These are phyloP conservation scores for Allophyes oxyacanthae DNA, from an alignment of 2,888 invertebrate genomes.

Conservation along the genomic window DNA sequence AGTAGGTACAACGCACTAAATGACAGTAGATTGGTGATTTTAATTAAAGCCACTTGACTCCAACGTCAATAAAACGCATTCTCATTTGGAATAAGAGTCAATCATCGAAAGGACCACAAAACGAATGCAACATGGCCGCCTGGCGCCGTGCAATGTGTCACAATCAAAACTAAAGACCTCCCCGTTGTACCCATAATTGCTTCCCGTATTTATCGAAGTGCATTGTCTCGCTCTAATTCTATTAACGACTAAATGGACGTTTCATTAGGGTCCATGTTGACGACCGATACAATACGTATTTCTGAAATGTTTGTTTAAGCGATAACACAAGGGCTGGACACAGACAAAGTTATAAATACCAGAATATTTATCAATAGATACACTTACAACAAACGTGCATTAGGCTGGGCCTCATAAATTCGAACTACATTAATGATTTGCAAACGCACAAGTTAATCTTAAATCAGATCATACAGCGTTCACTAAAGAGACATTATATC, in stretches of 20 bases:
- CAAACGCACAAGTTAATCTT: slow-evolving; percentile 23
- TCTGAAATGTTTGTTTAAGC: slow-evolving; percentile 46
- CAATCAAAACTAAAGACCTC: slow-evolving; percentile 69
- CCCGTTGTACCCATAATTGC: slow-evolving; percentile 66
- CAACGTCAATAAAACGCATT: slow-evolving; percentile 38
- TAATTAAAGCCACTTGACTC: slow-evolving; percentile 37
- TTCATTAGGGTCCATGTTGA: slow-evolving; percentile 53
- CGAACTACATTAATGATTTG: slow-evolving; percentile 23
- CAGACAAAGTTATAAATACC: slow-evolving; percentile 34
- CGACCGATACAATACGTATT: slow-evolving; percentile 50
- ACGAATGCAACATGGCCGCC: slow-evolving; percentile 42
- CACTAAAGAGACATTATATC: slow-evolving; percentile 17
- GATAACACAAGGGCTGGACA: slow-evolving; percentile 32
- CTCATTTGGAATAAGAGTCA: slow-evolving; percentile 41
- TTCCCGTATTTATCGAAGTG: slow-evolving; percentile 71
- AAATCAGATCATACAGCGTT: slow-evolving; percentile 18
- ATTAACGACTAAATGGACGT: slow-evolving; percentile 69
- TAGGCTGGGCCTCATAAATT: slow-evolving; percentile 15
- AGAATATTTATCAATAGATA: slow-evolving; percentile 35
- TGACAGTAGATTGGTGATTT: slow-evolving; percentile 36
- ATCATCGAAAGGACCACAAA: slow-evolving; percentile 33
- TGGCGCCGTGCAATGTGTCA: slow-evolving; percentile 69
- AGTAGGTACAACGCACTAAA: slow-evolving; percentile 15
- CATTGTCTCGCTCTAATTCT: slow-evolving; percentile 81
- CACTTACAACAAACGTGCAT: slow-evolving; percentile 37